Evolutionary conservation across 2,797 vertebrate species (phyloP), one percentile per base, ranked within the genome.

Genomic region (Oryzias sinensis): DNA sequence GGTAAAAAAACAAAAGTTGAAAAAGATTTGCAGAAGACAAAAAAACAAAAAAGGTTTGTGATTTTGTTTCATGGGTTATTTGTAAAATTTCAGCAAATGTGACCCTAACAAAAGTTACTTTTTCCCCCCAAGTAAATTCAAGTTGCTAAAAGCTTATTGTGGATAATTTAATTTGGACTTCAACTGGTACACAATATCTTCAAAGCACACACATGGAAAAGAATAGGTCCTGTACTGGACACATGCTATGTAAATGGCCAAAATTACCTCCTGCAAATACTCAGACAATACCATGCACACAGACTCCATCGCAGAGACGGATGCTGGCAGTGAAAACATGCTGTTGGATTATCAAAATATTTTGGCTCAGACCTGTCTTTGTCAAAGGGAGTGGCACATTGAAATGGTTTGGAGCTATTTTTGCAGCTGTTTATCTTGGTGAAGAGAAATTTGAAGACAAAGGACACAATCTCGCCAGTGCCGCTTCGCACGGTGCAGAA

Each of bases 311-410:
- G 41, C 18, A 43, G 9, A 50, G 0, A 61, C 7, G 54, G 43
- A 33, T n/a, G 41, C 47, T 16, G 57, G 18, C 18, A 59, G 56
- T 46, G 4, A 45, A 62, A 65, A 29, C 6, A 17, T 51, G 17
- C 45, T 59, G 44, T 65, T 18, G 25, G 27, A 54, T 20, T 44
- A 59, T 47, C 29, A 33, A 49, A 63, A 53, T 43, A 27, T 61
- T 61, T 72, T 62, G 54, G 24, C 65, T 80, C 52, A 59, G 43
- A 53, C 13, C 33, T 5, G 5, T 40, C 16, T 71, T 67, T 67
- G 48, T 63, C 46, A 68, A 44, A 60, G 33, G 4, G 27, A 48
- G 64, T 46, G 61, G 68, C 64, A 62, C n/a, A 56, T 79, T 56
- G 59, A 45, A 61, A 71, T 40, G 20, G 49, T 62, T 4, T 9